Base-by-base conservation (phyloP, 2,113 vertebrate species). In the Megalops atlanticus region DNA sequence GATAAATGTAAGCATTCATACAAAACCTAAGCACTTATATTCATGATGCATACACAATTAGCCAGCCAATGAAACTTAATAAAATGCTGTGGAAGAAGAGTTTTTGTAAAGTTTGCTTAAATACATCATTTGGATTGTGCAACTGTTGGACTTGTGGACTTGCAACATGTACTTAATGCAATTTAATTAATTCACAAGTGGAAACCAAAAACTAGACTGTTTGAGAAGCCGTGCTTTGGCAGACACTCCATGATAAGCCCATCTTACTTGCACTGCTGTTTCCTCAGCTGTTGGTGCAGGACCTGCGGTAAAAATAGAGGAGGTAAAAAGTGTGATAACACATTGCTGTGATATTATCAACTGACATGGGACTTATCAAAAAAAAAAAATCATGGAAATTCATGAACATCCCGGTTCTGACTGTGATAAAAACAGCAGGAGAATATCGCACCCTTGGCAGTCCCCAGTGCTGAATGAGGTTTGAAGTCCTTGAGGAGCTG, bases 401-500 rank as follows among this genome's bases (percentile, higher is more conserved):
- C 52, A 64, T 64, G 54, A 64, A 1, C 18, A 6, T 31, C 12
- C n/a, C 4, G 31, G 11, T 27, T 58, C 7, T n/a, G n/a, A 27
- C 31, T 58, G 10, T 58, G 18, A 64, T 64, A 31, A 31, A 0
- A 27, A 64, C 4, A 64, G 3, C 1, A 64, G 11, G 24, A 52
- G 35, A 18, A 8, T 31, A 8, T 45, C 86, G 70, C 85, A 93
- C 91, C 89, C 71, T 76, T 49, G 33, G 82, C 52, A 0, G 3
- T 76, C 43, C 82, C 74, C 69, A 83, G 49, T 52, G 79, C 0
- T 74, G 82, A 80, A 78, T 68, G 80, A 38, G 76, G 83, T 78
- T 87, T 88, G 45, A 93, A 72, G 77, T 89, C 84, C 12, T 43
- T 70, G 36, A 94, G 82, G n/a, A 93, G 86, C 78, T 94, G 91